phyloP scores from a whole-genome alignment of 2,113 vertebrate species.

The Orycteropus afer region DNA sequence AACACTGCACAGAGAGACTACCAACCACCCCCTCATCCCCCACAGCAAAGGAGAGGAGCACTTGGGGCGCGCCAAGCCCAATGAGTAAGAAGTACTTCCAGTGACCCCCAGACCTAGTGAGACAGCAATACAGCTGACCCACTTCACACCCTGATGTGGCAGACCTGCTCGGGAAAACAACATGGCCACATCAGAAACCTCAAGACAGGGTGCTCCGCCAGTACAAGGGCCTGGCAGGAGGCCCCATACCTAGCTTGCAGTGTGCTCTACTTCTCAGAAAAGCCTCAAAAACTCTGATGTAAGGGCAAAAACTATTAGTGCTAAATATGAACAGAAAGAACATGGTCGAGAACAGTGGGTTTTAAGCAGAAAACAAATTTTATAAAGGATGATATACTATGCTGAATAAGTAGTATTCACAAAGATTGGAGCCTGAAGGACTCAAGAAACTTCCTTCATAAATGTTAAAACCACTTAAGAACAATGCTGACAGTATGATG shows the following conservation, averaged over 20 bases:
- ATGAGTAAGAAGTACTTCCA: neutral
- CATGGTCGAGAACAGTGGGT: neutral
- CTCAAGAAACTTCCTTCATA: neutral
- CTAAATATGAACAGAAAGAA: neutral
- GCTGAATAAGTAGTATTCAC: neutral
- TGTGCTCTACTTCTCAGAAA: neutral
- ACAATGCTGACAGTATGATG: neutral
- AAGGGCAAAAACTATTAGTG: neutral
- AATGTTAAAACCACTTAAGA: neutral
- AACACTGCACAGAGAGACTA: neutral
- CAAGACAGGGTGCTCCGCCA: neutral
- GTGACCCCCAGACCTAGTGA: neutral
- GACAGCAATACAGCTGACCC: neutral
- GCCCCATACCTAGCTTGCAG: neutral
- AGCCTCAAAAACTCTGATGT: neutral
- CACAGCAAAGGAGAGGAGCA: neutral
- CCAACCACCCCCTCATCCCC: neutral
- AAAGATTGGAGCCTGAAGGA: neutral
- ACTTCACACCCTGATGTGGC: neutral
- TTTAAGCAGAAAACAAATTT: neutral
- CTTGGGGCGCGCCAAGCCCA: neutral
- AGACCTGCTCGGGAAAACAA: constrained; percentile 5
- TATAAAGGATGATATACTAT: neutral
- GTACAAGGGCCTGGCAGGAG: neutral
- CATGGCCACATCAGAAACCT: neutral